phyloP scores from a whole-genome alignment of 1,140 invertebrate species.

The Lethrus apterus region DNA sequence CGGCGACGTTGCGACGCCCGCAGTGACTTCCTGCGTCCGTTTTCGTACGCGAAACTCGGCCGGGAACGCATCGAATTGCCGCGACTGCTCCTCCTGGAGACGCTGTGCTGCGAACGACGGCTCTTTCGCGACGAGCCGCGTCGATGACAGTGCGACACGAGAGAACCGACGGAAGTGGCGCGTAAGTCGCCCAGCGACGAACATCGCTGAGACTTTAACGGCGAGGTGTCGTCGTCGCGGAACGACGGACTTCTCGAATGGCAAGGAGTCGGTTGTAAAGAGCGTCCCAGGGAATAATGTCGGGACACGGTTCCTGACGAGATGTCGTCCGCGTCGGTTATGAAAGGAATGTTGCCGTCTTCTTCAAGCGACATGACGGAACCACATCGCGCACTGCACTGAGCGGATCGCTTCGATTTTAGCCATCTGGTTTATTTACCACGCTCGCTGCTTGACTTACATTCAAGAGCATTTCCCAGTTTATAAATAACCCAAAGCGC shows the following conservation, averaged over 20 bases:
- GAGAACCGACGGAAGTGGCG: background rate
- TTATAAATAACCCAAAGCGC: too few relatives aligned
- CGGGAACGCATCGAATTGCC: too few relatives aligned
- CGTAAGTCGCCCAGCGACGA: conserved; percentile 3
- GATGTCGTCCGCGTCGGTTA: background rate
- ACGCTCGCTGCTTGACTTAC: too few relatives aligned
- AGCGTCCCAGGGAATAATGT: background rate
- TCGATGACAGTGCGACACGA: background rate
- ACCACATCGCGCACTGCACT: too few relatives aligned
- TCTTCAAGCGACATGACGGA: too few relatives aligned
- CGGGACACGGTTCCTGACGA: background rate
- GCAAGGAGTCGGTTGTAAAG: conserved; percentile 1
- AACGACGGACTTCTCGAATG: conserved; percentile 11
- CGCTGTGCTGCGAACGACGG: background rate
- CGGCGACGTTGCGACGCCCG: too few relatives aligned
- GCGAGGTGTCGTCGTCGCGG: conserved; percentile 5
- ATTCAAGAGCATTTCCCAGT: too few relatives aligned
- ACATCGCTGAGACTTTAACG: background rate
- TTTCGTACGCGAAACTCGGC: background rate
- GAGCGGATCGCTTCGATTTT: too few relatives aligned
- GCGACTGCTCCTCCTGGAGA: background rate
- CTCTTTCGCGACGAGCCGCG: background rate
- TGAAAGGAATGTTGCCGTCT: background rate
- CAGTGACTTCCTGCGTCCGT: too few relatives aligned
- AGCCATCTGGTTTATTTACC: too few relatives aligned